Percentiles rank a stretch among this genome's conserved stretches.
Evolutionary conservation across 2,888 invertebrate genomes (phyloP).

Genomic region (Nephrotoma flavescens): DNA sequence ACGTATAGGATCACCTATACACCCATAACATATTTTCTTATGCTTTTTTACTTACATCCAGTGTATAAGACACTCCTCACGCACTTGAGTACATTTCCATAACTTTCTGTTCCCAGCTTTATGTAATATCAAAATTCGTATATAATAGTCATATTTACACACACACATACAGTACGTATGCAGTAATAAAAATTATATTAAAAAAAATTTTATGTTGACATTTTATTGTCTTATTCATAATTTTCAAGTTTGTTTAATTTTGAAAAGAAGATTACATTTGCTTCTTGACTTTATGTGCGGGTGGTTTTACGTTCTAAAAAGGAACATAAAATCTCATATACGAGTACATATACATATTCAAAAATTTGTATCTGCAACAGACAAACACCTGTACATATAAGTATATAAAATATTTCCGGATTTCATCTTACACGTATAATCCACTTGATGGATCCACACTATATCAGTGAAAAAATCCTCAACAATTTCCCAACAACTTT

Average conservation of each 20-base stretch:
- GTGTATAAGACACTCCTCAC: not conserved
- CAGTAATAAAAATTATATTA: not conserved
- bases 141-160: not conserved
- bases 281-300: not conserved
- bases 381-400: not conserved
- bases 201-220: not conserved
- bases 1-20: not conserved
- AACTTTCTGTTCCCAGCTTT: not conserved
- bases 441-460: no score
- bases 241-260: not conserved
- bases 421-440: not conserved
- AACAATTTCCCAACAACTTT: no score
- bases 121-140: not conserved
- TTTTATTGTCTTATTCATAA: not conserved
- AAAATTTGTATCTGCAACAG: not conserved
- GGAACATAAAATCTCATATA: no score
- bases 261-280: not conserved
- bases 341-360: no score
- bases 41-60: not conserved
- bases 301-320: not conserved
- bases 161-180: not conserved
- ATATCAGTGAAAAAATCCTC: no score
- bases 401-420: not conserved
- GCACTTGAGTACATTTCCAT: not conserved
- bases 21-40: not conserved